Conservation (phyloP, 2,797 vertebrate genomes). For the Tolypeutes matacus region DNA sequence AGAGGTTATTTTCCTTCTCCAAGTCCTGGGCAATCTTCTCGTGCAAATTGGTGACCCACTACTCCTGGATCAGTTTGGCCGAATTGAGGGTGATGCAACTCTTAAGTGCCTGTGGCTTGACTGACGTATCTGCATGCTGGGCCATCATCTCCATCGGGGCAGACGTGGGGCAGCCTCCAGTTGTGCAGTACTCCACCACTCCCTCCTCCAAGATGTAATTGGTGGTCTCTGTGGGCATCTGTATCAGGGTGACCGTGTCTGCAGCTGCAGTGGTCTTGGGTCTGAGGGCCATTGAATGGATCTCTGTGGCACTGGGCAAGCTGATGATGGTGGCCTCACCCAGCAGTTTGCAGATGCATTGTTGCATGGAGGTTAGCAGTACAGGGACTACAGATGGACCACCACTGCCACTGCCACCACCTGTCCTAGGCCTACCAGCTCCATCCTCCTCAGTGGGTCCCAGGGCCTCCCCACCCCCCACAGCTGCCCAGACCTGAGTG, state of each 20-base stretch:
- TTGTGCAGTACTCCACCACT: constrained; percentile 97
- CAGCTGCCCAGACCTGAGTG: constrained; percentile 95
- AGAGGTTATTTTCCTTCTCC: constrained; percentile 96
- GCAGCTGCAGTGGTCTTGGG: constrained; percentile 90
- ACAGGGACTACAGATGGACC: constrained; percentile 91
- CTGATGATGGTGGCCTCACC: constrained; percentile 98
- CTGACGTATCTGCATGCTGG: constrained; percentile 89
- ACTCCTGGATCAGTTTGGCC: constrained; percentile 96
- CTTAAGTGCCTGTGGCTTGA: constrained; percentile 97
- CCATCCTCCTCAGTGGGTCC: constrained; percentile 82
- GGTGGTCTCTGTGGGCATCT: constrained; percentile 93
- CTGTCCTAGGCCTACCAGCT: constrained; percentile 74
- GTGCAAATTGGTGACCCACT: constrained; percentile 96
- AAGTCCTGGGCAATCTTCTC: constrained; percentile 97
- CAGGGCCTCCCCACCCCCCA: constrained; percentile 92
- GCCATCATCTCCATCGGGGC: constrained; percentile 93
- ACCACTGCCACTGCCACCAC: constrained; percentile 77
- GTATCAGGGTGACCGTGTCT: constrained; percentile 93
- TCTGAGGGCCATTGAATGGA: constrained; percentile 88
- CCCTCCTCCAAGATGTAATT: constrained; percentile 96
- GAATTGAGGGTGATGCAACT: constrained; percentile 98
- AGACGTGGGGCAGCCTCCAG: constrained; percentile 91
- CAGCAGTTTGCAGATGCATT: constrained; percentile 97
- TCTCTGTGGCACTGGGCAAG: constrained; percentile 92
- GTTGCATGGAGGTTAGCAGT: constrained; percentile 97